These are phyloP conservation scores for Pangasius larnaudii DNA, from an alignment of 2,797 vertebrate genomes.

Conservation along the genomic window DNA sequence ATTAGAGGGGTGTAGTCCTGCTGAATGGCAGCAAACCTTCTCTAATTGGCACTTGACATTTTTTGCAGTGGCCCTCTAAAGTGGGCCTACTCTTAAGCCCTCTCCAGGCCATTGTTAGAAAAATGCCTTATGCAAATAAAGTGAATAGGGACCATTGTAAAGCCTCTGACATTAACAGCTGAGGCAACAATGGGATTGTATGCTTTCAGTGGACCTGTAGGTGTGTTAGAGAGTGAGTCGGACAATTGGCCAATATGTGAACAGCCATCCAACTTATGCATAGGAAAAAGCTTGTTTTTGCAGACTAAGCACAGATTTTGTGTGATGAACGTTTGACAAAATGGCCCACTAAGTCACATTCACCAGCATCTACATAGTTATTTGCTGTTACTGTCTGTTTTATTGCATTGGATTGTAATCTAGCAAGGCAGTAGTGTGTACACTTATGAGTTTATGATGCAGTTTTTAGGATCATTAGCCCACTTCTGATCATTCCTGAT, in stretches of 20 bases:
- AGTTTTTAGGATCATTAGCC: neutral
- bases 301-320: slow-evolving; percentile 65
- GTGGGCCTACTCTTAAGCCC: slow-evolving; percentile 80
- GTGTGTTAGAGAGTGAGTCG: slow-evolving; percentile 73
- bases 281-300: slow-evolving; percentile 69
- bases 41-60: slow-evolving; percentile 87
- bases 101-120: slow-evolving; percentile 79
- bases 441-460: neutral
- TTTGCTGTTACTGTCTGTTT: neutral
- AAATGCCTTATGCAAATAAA: slow-evolving; percentile 85
- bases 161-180: slow-evolving; percentile 80
- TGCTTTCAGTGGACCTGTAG: slow-evolving; percentile 74
- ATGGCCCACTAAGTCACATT: slow-evolving; percentile 67
- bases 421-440: neutral
- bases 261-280: slow-evolving; percentile 73
- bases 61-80: slow-evolving; percentile 72
- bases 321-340: slow-evolving; percentile 63
- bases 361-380: slow-evolving; percentile 53
- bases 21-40: slow-evolving; percentile 82
- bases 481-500: neutral
- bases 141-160: slow-evolving; percentile 77
- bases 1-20: slow-evolving; percentile 73
- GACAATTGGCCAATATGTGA: slow-evolving; percentile 77
- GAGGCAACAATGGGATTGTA: slow-evolving; percentile 76
- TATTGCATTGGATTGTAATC: neutral